phyloP scores from a whole-genome alignment of 2,797 vertebrate genomes.

The Malurus splendens region DNA sequence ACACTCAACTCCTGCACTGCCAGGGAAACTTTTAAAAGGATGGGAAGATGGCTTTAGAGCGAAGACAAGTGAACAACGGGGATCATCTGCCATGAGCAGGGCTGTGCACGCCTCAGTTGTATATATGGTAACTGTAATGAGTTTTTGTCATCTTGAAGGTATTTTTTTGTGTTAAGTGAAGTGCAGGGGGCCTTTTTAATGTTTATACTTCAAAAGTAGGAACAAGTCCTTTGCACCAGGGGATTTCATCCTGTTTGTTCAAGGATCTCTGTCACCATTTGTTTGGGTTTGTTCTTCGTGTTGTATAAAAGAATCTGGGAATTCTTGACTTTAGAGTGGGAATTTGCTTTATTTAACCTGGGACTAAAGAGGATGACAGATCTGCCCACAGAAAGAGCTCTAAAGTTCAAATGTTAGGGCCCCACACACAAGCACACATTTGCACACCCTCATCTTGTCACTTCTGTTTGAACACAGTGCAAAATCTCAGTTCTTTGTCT shows the following conservation, averaged over 20 bases:
- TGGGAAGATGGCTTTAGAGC: background rate
- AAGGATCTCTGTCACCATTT: background rate
- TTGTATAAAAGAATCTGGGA: background rate
- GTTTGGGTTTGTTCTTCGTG: background rate
- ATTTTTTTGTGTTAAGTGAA: background rate
- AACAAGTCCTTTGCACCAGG: background rate
- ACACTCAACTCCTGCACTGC: background rate
- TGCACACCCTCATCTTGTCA: background rate
- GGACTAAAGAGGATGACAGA: background rate
- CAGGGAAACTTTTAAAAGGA: background rate
- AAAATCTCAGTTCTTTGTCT: background rate
- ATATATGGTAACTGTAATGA: rapidly evolving
- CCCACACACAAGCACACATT: background rate
- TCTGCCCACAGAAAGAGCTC: background rate
- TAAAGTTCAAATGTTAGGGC: background rate
- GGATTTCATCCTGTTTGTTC: background rate
- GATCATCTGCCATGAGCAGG: background rate
- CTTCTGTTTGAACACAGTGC: background rate
- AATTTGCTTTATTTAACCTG: background rate
- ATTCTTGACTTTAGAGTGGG: background rate
- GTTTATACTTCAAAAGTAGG: background rate
- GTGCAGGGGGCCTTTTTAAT: background rate
- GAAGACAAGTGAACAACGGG: background rate
- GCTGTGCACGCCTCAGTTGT: background rate
- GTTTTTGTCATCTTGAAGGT: background rate